Base-by-base conservation (phyloP, 1,140 invertebrate species). In the Anastatus disparis region DNA sequence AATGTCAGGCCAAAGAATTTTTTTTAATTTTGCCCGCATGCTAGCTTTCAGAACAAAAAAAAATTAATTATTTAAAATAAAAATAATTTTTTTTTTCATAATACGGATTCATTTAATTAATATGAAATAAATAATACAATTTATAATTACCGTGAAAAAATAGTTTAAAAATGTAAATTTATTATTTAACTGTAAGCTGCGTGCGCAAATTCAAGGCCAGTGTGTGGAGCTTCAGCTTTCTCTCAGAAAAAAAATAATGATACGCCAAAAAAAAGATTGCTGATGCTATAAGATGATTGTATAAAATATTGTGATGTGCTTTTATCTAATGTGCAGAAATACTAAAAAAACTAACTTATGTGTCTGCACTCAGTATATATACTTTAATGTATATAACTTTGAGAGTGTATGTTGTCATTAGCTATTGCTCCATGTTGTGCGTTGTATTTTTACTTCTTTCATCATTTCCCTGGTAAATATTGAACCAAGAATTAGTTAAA, bases 341-440 rank as follows among this genome's bases (percentile, higher is more conserved):
- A 76, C 81, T 77, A n/a, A n/a, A n/a, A 29, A 77, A 75, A 81
- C 77, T 84, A 79, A 72, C 81, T 81, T 15, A 55, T 77, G 64
- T 85, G 79, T 84, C 74, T 79, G 81, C 79, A 84, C 80, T 82
- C 62, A 81, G n/a, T n/a, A n/a, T 40, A 69, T 52, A 68, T 70
- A 63, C 59, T 63, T 63, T 35, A 3, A 15, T 63, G 68, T 70
- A 70, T 56, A 70, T 62, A 69, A 61, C 44, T 9, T 70, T 77
- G 78, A 79, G 75, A 78, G 61, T 84, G 71, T 76, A 79, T 85
- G 82, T 85, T 79, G 80, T 85, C n/a, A 84, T 74, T 83, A 82
- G 82, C 83, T 85, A 84, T 76, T 79, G 80, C 81, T 76, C 75
- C 50, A 55, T 70, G 68, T 70, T 44, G 27, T 15, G 13, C 31